A percentile compares a stretch with the other conserved stretches of the same genome.
Evolutionary conservation across 1,140 invertebrate species (phyloP).

Genomic region (Diabrotica virgifera): DNA sequence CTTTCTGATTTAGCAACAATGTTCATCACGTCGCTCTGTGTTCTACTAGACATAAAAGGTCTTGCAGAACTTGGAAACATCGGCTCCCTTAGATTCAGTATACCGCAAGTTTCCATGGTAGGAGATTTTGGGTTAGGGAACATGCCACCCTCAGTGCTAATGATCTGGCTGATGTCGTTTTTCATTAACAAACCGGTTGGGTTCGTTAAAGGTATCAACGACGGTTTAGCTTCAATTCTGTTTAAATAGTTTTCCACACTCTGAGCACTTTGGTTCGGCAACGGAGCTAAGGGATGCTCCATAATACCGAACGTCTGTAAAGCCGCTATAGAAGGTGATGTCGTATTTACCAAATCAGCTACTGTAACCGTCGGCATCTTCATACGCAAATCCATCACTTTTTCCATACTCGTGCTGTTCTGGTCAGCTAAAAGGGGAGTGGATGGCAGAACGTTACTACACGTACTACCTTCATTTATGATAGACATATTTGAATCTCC

Average conservation of each 20-base stretch:
- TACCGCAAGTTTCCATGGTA: constrained; percentile 3
- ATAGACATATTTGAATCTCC: constrained; percentile 25
- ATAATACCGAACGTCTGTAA: constrained; percentile 48
- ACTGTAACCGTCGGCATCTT: constrained; percentile 46
- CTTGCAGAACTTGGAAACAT: constrained; percentile 29
- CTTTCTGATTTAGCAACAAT: constrained; percentile 47
- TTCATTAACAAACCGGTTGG: constrained; percentile 15
- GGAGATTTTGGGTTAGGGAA: constrained; percentile 12
- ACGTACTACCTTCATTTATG: constrained; percentile 28
- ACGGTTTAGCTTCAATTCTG: constrained; percentile 44
- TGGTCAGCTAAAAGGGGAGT: neutral
- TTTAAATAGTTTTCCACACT: constrained; percentile 61
- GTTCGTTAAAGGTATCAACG: constrained; percentile 12
- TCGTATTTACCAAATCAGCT: constrained; percentile 47
- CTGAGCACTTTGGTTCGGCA: constrained; percentile 55
- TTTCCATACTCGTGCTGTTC: constrained; percentile 26
- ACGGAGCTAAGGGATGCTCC: constrained; percentile 41
- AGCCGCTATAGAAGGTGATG: constrained; percentile 52
- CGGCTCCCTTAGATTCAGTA: constrained; percentile 7
- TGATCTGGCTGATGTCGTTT: constrained; percentile 16
- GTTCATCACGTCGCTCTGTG: constrained; percentile 25
- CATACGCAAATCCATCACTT: constrained; percentile 47
- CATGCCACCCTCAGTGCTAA: constrained; percentile 11
- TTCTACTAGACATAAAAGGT: constrained; percentile 25
- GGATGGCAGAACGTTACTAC: constrained; percentile 24